Evolutionary conservation across 2,888 invertebrate species (phyloP).

Genomic region (Dicyrtoma fusca): DNA sequence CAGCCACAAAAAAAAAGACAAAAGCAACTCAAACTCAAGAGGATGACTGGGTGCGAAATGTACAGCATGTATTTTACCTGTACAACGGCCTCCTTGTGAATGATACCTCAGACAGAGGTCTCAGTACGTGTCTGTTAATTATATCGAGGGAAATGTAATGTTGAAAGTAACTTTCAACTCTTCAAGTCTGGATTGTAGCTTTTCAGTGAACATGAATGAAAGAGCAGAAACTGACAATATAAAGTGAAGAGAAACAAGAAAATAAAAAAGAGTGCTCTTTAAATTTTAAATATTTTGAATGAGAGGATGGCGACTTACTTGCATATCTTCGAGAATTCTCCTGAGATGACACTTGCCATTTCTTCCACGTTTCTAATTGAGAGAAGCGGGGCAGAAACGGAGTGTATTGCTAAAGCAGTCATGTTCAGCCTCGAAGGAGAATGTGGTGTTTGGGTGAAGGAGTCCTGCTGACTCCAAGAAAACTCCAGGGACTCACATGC

Average conservation of each 20-base stretch:
- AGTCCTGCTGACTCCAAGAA: neutral
- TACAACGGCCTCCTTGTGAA: no score
- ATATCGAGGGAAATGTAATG: no score
- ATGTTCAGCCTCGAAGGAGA: conserved; percentile 23
- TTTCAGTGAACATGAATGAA: neutral
- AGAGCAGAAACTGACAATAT: neutral
- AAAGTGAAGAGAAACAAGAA: neutral
- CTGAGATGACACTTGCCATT: conserved; percentile 63
- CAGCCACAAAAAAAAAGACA: no score
- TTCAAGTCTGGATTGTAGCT: no score
- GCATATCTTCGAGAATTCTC: conserved; percentile 66
- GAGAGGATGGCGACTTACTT: conserved; percentile 60
- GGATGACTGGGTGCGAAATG: no score
- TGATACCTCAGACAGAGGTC: no score
- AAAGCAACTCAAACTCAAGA: no score
- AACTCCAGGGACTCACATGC: conserved; percentile 61
- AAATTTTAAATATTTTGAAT: conserved; percentile 25
- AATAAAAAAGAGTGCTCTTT: conserved; percentile 19
- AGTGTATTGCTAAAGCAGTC: conserved; percentile 46
- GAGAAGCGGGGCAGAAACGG: conserved; percentile 51
- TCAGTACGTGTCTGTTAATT: no score
- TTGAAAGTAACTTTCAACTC: no score
- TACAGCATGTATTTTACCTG: no score
- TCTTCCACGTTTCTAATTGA: conserved; percentile 59
- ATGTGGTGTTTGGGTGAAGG: neutral